Percentiles rank a stretch among this genome's conserved stretches.
Conservation (phyloP, 2,113 vertebrate species). For the Tylochromis polylepis region DNA sequence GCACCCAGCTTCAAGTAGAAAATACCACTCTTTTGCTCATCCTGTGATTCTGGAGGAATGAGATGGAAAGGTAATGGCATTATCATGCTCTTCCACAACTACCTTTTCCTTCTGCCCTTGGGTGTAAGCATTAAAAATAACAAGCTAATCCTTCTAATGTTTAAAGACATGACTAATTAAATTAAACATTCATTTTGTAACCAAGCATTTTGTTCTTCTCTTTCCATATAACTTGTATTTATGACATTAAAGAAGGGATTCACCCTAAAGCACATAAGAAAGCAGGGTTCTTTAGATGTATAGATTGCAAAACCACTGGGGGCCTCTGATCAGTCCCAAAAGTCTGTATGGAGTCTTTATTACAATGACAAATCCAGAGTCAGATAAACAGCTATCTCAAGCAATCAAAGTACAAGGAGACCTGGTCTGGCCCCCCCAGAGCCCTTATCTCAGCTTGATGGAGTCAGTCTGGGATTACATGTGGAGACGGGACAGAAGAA, state of each 20-base stretch:
- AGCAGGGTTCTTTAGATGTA: not conserved
- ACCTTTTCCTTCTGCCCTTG: slow-evolving; percentile 35
- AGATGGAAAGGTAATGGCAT: slow-evolving; percentile 58
- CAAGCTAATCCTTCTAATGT: slow-evolving; percentile 14
- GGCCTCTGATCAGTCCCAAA: not conserved
- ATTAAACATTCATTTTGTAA: not conserved
- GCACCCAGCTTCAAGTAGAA: slow-evolving; percentile 13
- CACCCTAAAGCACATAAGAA: not conserved
- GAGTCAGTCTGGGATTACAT: not conserved
- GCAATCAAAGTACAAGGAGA: not conserved
- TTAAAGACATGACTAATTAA: not conserved
- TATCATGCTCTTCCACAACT: slow-evolving; percentile 37
- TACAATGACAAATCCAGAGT: not conserved
- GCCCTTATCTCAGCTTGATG: not conserved
- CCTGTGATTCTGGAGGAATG: slow-evolving; percentile 34
- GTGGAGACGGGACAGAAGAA: not conserved
- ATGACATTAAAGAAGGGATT: not conserved
- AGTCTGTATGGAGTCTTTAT: not conserved
- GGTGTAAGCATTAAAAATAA: slow-evolving; percentile 34
- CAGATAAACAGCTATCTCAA: not conserved
- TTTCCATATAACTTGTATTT: not conserved
- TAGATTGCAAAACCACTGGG: not conserved
- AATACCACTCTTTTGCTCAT: slow-evolving; percentile 25
- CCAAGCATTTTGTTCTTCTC: not conserved
- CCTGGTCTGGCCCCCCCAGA: not conserved